A percentile compares a stretch with the other conserved stretches of the same genome.
Conservation (phyloP, 2,113 vertebrate species). For the Clupea harengus region DNA sequence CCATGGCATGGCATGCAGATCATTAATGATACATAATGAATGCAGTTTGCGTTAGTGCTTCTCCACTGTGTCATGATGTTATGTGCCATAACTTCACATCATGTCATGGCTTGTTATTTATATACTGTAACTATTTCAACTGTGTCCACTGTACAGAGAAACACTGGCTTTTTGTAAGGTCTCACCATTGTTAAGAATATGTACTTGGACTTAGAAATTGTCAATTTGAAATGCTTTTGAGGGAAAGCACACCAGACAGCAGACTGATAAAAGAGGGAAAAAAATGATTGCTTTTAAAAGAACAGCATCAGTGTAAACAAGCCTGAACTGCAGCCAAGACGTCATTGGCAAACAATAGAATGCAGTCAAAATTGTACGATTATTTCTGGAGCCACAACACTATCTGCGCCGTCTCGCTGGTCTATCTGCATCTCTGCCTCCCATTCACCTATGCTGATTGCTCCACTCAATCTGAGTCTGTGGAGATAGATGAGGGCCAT, state of each 20-base stretch:
- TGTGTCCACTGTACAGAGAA: background rate
- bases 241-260: background rate
- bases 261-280: background rate
- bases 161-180: too few species aligned
- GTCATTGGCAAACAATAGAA: background rate
- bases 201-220: background rate
- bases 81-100: background rate
- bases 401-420: background rate
- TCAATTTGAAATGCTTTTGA: background rate
- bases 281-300: background rate
- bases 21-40: too few species aligned
- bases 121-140: background rate
- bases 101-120: background rate
- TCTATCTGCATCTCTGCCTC: constrained; percentile 2
- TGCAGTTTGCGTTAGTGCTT: background rate
- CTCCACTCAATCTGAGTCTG: background rate
- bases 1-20: background rate
- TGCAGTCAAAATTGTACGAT: background rate
- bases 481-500: constrained; percentile 9
- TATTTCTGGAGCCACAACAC: background rate
- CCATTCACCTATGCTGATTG: constrained; percentile 1
- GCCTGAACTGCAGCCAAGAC: background rate
- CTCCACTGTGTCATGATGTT: background rate
- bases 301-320: background rate
- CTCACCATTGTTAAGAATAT: background rate